Base-by-base conservation (phyloP, 2,888 invertebrate species). In the Heterodera filipjevi region DNA sequence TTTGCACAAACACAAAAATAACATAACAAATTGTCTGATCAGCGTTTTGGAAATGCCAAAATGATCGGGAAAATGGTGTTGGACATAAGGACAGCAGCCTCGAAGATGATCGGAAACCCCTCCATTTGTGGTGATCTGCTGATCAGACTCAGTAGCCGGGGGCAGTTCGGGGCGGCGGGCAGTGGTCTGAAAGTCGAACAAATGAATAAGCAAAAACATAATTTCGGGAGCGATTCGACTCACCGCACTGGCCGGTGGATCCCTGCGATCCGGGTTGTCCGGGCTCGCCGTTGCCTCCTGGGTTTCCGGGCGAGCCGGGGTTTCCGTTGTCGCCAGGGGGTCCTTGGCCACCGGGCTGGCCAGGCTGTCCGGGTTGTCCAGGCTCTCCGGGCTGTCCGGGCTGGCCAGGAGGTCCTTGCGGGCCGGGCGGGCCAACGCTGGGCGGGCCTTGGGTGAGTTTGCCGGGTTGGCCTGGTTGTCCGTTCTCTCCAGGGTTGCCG, bases 401-500 rank as follows among this genome's bases (percentile, higher is more conserved):
- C 22, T 75, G 75, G 19, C 75, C 75, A 64, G 27, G 27, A 22
- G 46, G 75, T 32, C 75, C 75, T 32, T 14, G 30, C 10, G 75
- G 75, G 27, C 75, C 75, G n/a, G 75, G 75, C 19, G 75, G 75
- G 8, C 75, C 75, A 8, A 53, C 53, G 19, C 30, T 19, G 35
- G 75, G 75, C 27, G 27, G 75, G 16, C 75, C 79, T 27, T 76
- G 83, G 53, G 80, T 74, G 27, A 81, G 64, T n/a, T 78, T 66
- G 72, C 83, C 83, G 19, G 83, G 81, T 32, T 49, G 66, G 35
- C 82, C 82, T 1, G 82, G 77, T 27, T 66, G 66, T 39, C 84
- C 83, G 16, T 80, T 74, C 49, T 78, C 70, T 49, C 84, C 82
- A 27, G 83, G 77, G 49, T 59, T 73, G 27, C 84, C 83, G 22